Percentiles rank a stretch among this genome's conserved stretches.
Conservation (phyloP, 2,113 vertebrate species). For the Varanus salvator region DNA sequence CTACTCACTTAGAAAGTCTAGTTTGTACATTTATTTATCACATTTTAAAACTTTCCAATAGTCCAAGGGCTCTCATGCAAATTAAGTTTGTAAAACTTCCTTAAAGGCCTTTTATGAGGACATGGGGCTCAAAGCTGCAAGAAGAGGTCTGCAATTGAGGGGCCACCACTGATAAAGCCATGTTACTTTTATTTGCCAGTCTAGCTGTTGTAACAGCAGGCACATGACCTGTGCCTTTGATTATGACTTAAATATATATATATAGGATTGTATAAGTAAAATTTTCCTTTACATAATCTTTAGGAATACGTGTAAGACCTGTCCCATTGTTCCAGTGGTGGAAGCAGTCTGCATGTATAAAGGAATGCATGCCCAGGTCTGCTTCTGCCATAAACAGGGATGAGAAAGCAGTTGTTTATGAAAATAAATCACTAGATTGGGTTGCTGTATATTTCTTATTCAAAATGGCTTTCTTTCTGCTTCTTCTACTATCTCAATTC, state of each 20-base stretch:
- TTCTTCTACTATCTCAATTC: accelerated
- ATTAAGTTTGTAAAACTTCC: background rate
- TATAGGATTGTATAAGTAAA: background rate
- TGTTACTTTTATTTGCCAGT: background rate
- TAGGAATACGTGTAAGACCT: background rate
- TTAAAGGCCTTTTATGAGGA: background rate
- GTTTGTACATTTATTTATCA: background rate
- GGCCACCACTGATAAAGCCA: background rate
- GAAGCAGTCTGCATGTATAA: background rate
- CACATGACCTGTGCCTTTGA: background rate
- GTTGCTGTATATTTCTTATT: background rate
- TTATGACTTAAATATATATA: background rate
- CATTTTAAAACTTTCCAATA: too few species aligned
- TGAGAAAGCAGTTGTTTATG: background rate
- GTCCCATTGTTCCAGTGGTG: background rate
- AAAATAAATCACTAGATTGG: background rate
- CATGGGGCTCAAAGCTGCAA: background rate
- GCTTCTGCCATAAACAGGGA: background rate
- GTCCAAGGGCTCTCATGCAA: background rate
- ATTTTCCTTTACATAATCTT: background rate
- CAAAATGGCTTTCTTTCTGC: background rate
- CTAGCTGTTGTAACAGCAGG: background rate
- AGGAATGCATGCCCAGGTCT: background rate
- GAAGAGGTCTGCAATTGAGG: background rate
- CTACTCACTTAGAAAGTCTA: background rate